These are phyloP conservation scores for Cuniculus paca DNA, from an alignment of 2,797 vertebrate species.

Conservation along the genomic window DNA sequence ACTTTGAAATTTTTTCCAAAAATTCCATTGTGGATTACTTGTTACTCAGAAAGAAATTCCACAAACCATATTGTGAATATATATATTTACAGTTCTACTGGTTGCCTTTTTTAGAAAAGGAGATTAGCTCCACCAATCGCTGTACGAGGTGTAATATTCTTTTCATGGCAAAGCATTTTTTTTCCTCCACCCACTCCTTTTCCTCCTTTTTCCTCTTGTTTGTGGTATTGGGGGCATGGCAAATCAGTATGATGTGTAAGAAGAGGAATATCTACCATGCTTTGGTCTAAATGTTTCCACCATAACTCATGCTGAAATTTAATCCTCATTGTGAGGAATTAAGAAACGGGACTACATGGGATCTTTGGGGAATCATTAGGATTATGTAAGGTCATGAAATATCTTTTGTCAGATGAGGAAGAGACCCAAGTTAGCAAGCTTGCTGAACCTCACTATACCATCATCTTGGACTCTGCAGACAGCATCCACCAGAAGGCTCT, in stretches of 20 bases:
- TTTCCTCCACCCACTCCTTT: neutral
- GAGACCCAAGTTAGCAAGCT: neutral
- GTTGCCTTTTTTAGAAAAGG: neutral
- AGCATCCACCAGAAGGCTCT: neutral
- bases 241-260: constrained; percentile 43
- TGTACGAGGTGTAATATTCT: neutral
- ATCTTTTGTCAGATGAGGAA: neutral
- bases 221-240: neutral
- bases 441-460: neutral
- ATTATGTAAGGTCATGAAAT: neutral
- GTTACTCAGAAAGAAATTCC: constrained; percentile 61
- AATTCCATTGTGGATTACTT: constrained; percentile 50
- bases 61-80: constrained; percentile 50
- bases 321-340: neutral
- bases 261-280: neutral
- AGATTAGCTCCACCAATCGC: neutral
- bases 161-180: constrained; percentile 3
- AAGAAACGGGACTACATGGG: neutral
- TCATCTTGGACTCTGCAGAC: neutral
- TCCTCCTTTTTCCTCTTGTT: neutral
- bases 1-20: constrained; percentile 61
- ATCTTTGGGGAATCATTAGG: neutral
- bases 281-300: neutral
- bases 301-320: neutral
- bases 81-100: constrained; percentile 23